Percentiles rank a stretch among this genome's conserved stretches.
phyloP scores from a whole-genome alignment of 2,888 invertebrate genomes.

The Bimastos eiseni region DNA sequence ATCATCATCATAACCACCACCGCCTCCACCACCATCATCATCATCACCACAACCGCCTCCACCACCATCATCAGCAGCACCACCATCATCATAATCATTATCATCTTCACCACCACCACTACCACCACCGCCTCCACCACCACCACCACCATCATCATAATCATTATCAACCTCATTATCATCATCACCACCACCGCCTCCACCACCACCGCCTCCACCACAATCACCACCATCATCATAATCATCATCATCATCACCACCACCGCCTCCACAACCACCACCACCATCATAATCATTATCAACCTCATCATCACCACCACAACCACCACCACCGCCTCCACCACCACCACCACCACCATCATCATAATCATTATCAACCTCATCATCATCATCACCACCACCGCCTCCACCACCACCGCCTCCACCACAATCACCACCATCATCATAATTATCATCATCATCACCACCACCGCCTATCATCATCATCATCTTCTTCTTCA shows the following conservation, averaged over 20 bases:
- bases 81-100: constrained; percentile 26
- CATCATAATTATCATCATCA: constrained; percentile 30
- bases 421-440: constrained; percentile 18
- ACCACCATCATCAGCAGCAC: no score
- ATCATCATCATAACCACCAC: no score
- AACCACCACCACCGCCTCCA: constrained; percentile 35
- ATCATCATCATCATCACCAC: constrained; percentile 34
- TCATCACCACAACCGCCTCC: no score
- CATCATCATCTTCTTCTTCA: no score
- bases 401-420: not conserved
- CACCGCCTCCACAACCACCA: no score
- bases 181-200: constrained; percentile 27
- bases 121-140: constrained; percentile 29
- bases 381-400: constrained; percentile 33
- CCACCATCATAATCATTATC: constrained; percentile 29
- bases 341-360: not conserved
- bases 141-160: not conserved
- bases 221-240: constrained; percentile 28
- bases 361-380: constrained; percentile 30
- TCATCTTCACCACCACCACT: constrained; percentile 33
- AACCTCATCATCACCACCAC: constrained; percentile 26
- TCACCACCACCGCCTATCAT: no score
- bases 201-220: not conserved
- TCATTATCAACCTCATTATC: constrained; percentile 34
- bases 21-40: constrained; percentile 18